Conservation (phyloP, 2,797 vertebrate genomes). For the Coranthus polyacanthus region DNA sequence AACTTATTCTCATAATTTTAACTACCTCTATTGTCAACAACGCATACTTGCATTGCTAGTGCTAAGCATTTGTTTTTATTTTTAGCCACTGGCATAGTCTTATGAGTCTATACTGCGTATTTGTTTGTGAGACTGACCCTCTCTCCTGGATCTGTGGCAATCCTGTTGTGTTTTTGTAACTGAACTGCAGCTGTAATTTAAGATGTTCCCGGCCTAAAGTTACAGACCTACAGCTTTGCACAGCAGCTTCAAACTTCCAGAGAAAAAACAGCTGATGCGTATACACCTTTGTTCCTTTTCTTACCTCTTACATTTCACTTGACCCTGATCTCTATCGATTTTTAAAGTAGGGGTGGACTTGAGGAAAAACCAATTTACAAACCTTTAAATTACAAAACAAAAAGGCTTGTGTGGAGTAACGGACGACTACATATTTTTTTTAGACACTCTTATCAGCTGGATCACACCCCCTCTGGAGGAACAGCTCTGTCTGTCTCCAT, state of each 20-base stretch:
- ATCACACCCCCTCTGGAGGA: constrained; percentile 22
- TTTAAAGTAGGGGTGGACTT: neutral
- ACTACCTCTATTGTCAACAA: neutral
- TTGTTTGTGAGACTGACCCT: constrained; percentile 10
- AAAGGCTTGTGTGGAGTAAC: constrained; percentile 1
- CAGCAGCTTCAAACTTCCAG: constrained; percentile 34
- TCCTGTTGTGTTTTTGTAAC: constrained; percentile 47
- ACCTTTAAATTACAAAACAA: constrained; percentile 8
- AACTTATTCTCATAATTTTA: constrained; percentile 9
- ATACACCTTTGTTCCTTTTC: constrained; percentile 18
- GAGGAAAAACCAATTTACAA: constrained; percentile 6
- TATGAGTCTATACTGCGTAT: neutral
- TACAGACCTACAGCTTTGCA: constrained; percentile 34
- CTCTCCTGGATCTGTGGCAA: constrained; percentile 1
- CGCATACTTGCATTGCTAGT: neutral
- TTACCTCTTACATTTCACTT: constrained; percentile 32
- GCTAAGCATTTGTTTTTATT: neutral
- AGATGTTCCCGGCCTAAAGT: constrained; percentile 40
- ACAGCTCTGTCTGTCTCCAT: constrained; percentile 31
- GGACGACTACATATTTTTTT: constrained; percentile 28
- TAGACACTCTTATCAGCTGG: constrained; percentile 16
- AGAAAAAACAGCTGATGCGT: constrained; percentile 54
- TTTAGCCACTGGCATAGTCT: neutral
- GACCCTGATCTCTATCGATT: constrained; percentile 1
- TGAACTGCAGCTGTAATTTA: constrained; percentile 58